Evolutionary conservation across 53 echinoderm and acorn worm species (phyloP).

Genomic region (Mesocentrotus franciscanus): DNA sequence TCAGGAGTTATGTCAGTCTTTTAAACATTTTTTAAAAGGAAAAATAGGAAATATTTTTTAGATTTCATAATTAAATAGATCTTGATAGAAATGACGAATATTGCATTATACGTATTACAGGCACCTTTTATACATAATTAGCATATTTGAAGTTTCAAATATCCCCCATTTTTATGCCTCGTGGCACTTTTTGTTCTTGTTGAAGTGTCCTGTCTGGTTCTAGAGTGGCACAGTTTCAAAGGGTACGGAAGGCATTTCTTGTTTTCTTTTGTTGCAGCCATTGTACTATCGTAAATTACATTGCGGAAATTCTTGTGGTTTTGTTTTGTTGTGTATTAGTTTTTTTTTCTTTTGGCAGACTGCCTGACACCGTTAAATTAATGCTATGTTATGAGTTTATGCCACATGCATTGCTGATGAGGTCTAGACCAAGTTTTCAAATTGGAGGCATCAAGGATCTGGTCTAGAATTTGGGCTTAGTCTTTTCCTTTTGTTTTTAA

Average conservation of each 20-base stretch:
- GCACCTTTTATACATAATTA: not conserved
- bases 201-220: not conserved
- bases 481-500: too few species aligned
- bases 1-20: not conserved
- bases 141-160: not conserved
- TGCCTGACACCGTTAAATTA: not conserved
- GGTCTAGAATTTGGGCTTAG: too few species aligned
- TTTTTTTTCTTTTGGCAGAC: not conserved
- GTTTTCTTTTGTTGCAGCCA: not conserved
- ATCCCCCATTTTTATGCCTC: not conserved
- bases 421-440: too few species aligned
- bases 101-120: not conserved
- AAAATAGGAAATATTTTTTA: not conserved
- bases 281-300: constrained; percentile 50
- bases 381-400: not conserved
- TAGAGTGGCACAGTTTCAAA: not conserved
- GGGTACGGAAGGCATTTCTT: not conserved
- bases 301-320: constrained; percentile 18
- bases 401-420: too few species aligned
- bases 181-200: not conserved
- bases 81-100: not conserved
- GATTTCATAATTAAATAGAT: not conserved
- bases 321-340: constrained; percentile 44
- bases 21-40: not conserved
- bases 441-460: too few species aligned